Conservation (phyloP, 2,797 vertebrate species). For the Myotis daubentonii region DNA sequence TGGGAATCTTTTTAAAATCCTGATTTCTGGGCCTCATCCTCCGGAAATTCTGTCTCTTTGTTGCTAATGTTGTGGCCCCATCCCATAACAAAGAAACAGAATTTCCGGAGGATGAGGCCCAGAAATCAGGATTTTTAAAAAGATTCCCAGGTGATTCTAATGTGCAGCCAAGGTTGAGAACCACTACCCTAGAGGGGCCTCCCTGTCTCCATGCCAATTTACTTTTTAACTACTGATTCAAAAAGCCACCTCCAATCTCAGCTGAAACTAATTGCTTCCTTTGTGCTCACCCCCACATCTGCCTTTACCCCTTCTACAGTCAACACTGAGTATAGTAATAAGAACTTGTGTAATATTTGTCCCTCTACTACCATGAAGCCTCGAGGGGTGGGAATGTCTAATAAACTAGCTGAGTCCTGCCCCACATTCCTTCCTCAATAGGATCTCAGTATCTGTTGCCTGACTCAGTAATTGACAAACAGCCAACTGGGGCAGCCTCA, state of each 20-base stretch:
- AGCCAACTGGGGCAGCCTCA: constrained; percentile 47
- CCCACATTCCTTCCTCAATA: neutral
- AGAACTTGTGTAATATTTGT: neutral
- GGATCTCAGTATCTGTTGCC: neutral
- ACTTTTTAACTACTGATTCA: neutral
- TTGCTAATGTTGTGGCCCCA: no score
- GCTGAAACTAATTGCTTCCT: neutral
- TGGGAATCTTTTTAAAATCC: no score
- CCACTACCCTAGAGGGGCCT: neutral
- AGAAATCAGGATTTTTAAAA: no score
- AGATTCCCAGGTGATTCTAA: no score
- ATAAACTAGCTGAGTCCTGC: neutral
- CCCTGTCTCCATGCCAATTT: neutral
- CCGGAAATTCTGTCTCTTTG: no score
- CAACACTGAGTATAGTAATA: no score
- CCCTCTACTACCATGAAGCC: neutral
- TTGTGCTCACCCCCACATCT: neutral
- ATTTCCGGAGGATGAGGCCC: no score
- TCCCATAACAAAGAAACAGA: no score
- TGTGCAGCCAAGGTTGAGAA: no score
- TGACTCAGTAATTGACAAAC: constrained; percentile 37
- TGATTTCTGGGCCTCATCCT: no score
- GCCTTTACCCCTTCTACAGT: neutral
- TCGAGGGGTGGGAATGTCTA: neutral
- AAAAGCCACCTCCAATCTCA: neutral